Percentiles rank a stretch among this genome's conserved stretches.
These are phyloP conservation scores for Formicarius rufipectus DNA, from an alignment of 2,113 vertebrate genomes.

Conservation along the genomic window DNA sequence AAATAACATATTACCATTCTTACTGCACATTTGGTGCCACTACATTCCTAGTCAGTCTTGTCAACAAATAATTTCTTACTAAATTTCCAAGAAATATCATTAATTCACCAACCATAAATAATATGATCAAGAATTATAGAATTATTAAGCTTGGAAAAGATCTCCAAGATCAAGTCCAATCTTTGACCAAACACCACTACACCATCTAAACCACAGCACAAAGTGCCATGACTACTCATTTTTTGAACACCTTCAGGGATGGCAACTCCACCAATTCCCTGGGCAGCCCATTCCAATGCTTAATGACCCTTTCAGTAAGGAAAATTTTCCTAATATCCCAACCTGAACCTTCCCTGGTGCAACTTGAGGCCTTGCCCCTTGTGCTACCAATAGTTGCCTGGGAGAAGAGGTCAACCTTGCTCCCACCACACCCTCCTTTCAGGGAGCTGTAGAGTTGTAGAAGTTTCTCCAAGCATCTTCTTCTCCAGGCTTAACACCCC, in stretches of 20 bases:
- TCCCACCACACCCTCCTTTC: background rate
- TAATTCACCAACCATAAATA: background rate
- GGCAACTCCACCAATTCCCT: background rate
- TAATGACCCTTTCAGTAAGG: background rate
- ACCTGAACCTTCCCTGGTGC: background rate
- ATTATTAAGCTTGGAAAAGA: background rate
- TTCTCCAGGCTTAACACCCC: background rate
- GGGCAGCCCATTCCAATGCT: background rate
- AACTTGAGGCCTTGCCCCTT: no score
- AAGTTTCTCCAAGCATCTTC: background rate
- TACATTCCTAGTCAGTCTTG: background rate
- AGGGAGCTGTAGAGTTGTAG: no score
- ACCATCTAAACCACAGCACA: background rate
- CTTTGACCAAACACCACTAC: rapidly evolving
- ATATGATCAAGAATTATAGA: background rate
- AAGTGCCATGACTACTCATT: background rate
- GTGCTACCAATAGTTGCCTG: background rate
- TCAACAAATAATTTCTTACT: background rate
- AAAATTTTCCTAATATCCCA: background rate
- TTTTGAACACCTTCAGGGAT: background rate
- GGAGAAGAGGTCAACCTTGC: background rate
- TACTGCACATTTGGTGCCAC: background rate
- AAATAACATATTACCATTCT: background rate
- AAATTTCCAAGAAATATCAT: background rate
- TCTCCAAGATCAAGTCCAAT: no score